Base-by-base conservation (phyloP, 2,888 invertebrate genomes). In the Phortica magna region DNA sequence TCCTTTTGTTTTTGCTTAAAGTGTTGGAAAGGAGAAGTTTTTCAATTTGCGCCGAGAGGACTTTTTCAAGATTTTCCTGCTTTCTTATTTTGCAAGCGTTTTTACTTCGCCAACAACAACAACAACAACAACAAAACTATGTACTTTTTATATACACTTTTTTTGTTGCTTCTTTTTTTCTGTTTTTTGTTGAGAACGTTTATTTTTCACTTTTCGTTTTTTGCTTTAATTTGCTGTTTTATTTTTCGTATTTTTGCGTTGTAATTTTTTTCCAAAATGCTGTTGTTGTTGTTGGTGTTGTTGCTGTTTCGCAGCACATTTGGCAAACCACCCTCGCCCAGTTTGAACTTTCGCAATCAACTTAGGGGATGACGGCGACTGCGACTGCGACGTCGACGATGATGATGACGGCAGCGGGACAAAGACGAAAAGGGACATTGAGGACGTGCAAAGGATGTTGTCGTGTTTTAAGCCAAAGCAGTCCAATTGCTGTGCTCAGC, bases 311-410 rank as follows among this genome's bases (percentile, higher is more conserved):
- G 67, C 79, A 65, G 65, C 39, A 65, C 65, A 65, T 80, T 73
- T 82, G 74, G 55, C 65, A 83, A 85, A 83, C 89, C 85, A 85
- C 85, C 89, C 85, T 79, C 88, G 74, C 80, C 61, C 77, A 19
- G 22, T 48, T 74, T 68, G 61, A 39, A 73, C 55, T 77, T 77
- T 72, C 19, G 42, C 43, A 31, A 59, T 55, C 48, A 76, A 68
- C 68, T 72, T 72, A 68, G 22, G 70, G 72, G 74, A 71, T 64
- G 70, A 77, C 65, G 61, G 43, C 74, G n/a, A n/a, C n/a, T n/a
- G n/a, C n/a, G 70, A 77, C 65, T 55, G 43, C 74, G 70, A 77
- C 65, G 61, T 43, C 74, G 72, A 76, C 74, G 74, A 67, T 14
- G 61, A 22, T 9, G 59, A n/a, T 39, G 55, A 64, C 77, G 72